phyloP scores from a whole-genome alignment of 2,113 vertebrate genomes.

The Ctenomys sociabilis region DNA sequence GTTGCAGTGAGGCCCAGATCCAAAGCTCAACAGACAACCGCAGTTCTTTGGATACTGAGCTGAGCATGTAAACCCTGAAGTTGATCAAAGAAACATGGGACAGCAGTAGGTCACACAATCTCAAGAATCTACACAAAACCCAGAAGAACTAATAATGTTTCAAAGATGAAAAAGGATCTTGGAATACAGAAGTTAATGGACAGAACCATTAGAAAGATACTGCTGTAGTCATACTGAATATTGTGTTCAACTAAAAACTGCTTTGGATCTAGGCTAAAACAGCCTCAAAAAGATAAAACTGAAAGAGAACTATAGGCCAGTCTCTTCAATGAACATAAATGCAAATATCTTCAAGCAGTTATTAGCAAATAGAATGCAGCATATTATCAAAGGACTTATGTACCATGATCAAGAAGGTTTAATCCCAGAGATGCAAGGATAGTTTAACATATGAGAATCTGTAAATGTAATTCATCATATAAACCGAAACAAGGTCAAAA shows the following conservation, averaged over 20 bases:
- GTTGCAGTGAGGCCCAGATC: background rate
- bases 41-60: background rate
- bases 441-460: background rate
- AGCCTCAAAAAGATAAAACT: background rate
- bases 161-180: background rate
- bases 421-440: background rate
- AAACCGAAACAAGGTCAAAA: background rate
- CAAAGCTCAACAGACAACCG: background rate
- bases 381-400: background rate
- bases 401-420: background rate
- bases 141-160: background rate
- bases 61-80: background rate
- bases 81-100: background rate
- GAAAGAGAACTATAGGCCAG: background rate
- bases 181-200: background rate
- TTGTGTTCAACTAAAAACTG: background rate
- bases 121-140: background rate
- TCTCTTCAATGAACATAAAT: background rate
- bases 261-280: background rate
- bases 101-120: background rate
- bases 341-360: background rate
- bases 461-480: background rate
- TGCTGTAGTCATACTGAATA: background rate
- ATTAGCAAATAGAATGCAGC: background rate
- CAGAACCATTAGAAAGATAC: background rate